Conservation (phyloP, 1,140 invertebrate species). For the Camponotus floridanus region DNA sequence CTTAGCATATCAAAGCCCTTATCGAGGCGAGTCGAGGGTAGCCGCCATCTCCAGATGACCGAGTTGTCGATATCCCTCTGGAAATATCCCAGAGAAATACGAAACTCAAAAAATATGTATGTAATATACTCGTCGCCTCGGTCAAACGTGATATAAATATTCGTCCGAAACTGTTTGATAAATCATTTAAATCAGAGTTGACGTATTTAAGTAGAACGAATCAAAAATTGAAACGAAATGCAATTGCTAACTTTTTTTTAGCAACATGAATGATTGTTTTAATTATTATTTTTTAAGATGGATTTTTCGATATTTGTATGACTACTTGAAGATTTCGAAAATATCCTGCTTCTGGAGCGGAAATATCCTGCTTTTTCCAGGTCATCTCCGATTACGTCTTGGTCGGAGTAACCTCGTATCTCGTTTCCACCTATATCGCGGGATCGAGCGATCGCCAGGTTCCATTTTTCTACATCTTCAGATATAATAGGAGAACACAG, state of each 20-base stretch:
- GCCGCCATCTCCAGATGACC: constrained; percentile 56
- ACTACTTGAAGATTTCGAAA: constrained; percentile 19
- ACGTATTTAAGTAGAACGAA: constrained; percentile 10
- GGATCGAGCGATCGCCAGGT: constrained; percentile 54
- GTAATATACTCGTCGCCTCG: constrained; percentile 24
- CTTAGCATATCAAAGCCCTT: constrained; percentile 84
- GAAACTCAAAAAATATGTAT: constrained; percentile 76
- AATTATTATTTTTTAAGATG: background rate
- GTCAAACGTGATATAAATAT: constrained; percentile 69
- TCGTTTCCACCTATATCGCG: constrained; percentile 55
- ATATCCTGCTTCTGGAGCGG: constrained; percentile 50
- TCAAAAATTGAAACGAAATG: background rate
- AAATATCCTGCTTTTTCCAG: constrained; percentile 60
- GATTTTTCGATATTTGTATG: constrained; percentile 26
- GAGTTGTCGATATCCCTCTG: constrained; percentile 80
- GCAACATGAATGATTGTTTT: background rate
- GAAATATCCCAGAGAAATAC: constrained; percentile 78
- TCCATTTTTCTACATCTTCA: constrained; percentile 53
- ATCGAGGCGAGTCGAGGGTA: constrained; percentile 72
- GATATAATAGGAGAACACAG: constrained; percentile 55
- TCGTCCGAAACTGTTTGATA: constrained; percentile 52
- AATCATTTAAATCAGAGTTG: constrained; percentile 51
- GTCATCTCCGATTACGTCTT: constrained; percentile 62
- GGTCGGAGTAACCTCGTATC: constrained; percentile 41
- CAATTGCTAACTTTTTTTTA: background rate